These are phyloP conservation scores for Ptiloglossa arizonensis DNA, from an alignment of 1,140 invertebrate species.

Conservation along the genomic window DNA sequence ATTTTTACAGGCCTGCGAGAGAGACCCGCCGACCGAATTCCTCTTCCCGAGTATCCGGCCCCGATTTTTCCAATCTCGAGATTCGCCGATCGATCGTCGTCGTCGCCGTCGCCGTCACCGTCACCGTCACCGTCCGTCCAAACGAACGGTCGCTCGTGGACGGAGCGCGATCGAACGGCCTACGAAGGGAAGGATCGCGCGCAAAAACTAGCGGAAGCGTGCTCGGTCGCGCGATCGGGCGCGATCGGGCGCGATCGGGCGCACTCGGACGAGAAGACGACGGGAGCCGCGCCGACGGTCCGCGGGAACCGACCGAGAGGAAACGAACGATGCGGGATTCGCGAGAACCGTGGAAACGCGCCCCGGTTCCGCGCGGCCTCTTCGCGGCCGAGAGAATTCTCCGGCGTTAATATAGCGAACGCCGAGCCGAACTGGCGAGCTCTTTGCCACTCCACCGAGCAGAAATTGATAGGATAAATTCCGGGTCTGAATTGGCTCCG, in stretches of 20 bases:
- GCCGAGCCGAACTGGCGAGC: slow-evolving; percentile 77
- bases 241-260: slow-evolving; percentile 39
- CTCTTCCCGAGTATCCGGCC: too few species aligned
- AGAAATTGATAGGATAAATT: slow-evolving; percentile 87
- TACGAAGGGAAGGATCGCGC: slow-evolving; percentile 24
- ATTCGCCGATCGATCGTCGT: not conserved
- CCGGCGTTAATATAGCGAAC: slow-evolving; percentile 81
- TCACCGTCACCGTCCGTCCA: too few species aligned
- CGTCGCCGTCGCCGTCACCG: not conserved
- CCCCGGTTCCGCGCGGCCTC: slow-evolving; percentile 32
- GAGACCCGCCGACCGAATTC: too few species aligned
- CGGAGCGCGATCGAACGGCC: too few species aligned
- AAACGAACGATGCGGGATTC: not conserved
- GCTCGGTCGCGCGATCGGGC: slow-evolving; percentile 39
- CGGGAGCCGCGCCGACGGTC: not conserved
- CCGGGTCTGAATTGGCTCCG: slow-evolving; percentile 85
- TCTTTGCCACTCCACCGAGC: slow-evolving; percentile 85
- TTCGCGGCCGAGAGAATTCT: slow-evolving; percentile 65
- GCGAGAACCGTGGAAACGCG: slow-evolving; percentile 51
- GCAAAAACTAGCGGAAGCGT: slow-evolving; percentile 51
- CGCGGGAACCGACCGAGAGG: too few species aligned
- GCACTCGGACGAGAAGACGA: slow-evolving; percentile 48
- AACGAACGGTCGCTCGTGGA: too few species aligned
- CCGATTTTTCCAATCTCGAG: too few species aligned
- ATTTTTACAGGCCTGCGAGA: not conserved